A percentile compares a stretch with the other conserved stretches of the same genome.
Evolutionary conservation across 2,113 vertebrate genomes (phyloP).

Genomic region (Sinocyclocheilus anshuiensis): DNA sequence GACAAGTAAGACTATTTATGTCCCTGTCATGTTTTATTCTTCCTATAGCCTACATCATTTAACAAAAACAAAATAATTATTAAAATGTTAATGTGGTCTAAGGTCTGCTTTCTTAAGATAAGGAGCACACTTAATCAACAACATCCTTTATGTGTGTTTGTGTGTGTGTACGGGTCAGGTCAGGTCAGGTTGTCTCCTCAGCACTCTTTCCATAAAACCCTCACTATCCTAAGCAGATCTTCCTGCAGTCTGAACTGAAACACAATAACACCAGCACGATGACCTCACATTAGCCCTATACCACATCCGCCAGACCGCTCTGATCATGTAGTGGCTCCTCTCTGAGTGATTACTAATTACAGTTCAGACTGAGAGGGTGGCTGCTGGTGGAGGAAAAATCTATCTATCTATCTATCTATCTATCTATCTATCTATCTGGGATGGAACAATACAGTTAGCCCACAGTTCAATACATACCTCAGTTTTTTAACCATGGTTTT

Average conservation of each 20-base stretch:
- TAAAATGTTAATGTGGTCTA: background rate
- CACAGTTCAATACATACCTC: too few species aligned
- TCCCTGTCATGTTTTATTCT: background rate
- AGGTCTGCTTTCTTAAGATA: background rate
- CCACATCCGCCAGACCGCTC: slow-evolving; percentile 19
- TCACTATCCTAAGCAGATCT: slow-evolving; percentile 34
- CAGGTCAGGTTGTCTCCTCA: background rate
- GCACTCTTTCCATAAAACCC: slow-evolving; percentile 37
- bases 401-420: background rate
- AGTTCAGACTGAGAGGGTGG: slow-evolving; percentile 27
- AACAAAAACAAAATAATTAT: background rate
- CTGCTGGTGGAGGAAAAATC: slow-evolving; percentile 13
- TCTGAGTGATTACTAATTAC: slow-evolving; percentile 60
- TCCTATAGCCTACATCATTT: background rate
- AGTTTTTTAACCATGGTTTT: too few species aligned
- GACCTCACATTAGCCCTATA: slow-evolving; percentile 35
- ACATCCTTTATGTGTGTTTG: background rate
- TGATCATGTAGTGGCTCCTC: slow-evolving; percentile 29
- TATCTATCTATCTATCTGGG: background rate
- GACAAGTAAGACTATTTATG: background rate
- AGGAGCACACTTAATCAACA: background rate
- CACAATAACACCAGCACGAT: slow-evolving; percentile 17
- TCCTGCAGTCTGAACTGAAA: slow-evolving; percentile 45
- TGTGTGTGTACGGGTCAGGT: background rate
- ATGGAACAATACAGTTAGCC: too few species aligned